Evolutionary conservation across 2,888 invertebrate genomes (phyloP).

Genomic region (Cryptocephalus moraei): DNA sequence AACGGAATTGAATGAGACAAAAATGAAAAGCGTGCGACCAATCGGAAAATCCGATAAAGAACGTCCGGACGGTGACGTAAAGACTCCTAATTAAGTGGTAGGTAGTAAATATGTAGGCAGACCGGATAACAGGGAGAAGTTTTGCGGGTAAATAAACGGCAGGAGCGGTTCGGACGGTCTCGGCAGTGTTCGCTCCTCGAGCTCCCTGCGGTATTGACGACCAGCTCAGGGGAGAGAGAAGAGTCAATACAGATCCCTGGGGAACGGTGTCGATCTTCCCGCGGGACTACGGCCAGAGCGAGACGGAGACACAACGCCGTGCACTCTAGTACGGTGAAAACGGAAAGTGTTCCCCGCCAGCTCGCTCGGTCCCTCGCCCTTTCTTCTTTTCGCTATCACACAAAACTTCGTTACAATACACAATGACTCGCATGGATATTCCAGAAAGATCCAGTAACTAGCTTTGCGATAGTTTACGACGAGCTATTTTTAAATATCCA

Average conservation of each 20-base stretch:
- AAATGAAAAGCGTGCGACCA: background rate
- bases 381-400: too few relatives aligned
- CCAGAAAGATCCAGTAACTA: too few relatives aligned
- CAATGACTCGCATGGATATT: too few relatives aligned
- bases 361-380: too few relatives aligned
- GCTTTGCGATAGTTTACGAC: too few relatives aligned
- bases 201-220: conserved; percentile 47
- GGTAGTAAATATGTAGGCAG: conserved; percentile 27
- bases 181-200: conserved; percentile 27
- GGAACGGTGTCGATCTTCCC: conserved; percentile 23
- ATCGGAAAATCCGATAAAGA: background rate
- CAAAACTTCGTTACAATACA: too few relatives aligned
- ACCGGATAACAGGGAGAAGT: conserved; percentile 29
- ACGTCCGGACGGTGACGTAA: conserved; percentile 13
- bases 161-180: conserved; percentile 26
- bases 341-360: background rate
- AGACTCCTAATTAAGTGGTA: conserved; percentile 23
- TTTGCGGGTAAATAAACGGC: conserved; percentile 31
- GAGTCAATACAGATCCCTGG: conserved; percentile 47
- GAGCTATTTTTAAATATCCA: too few relatives aligned
- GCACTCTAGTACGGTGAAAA: background rate
- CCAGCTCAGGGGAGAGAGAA: conserved; percentile 43
- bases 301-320: background rate
- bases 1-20: too few relatives aligned
- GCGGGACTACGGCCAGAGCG: background rate